A percentile compares a stretch with the other conserved stretches of the same genome.
Evolutionary conservation across 1,140 invertebrate species (phyloP).

Genomic region (Danaus plexippus): DNA sequence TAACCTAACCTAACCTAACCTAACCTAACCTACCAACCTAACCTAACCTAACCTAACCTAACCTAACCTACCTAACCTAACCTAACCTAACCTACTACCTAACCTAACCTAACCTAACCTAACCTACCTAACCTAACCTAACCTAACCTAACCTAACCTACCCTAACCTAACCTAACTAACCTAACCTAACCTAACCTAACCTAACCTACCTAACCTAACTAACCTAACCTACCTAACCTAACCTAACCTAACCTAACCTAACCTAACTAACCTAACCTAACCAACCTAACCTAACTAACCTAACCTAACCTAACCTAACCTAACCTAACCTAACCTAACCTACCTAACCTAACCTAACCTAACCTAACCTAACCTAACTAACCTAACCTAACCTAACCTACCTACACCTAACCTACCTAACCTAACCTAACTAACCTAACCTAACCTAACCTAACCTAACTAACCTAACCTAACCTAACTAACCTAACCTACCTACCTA

Average conservation of each 20-base stretch:
- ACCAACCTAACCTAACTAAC: conserved; percentile 6
- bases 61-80: too few species aligned
- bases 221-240: too few species aligned
- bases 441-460: conserved; percentile 12
- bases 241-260: conserved; percentile 6
- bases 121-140: too few species aligned
- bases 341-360: too few species aligned
- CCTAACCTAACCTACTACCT: conserved; percentile 6
- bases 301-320: conserved; percentile 3
- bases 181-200: too few species aligned
- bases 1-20: conserved; percentile 6
- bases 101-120: conserved; percentile 6
- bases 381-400: conserved; percentile 12
- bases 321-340: conserved; percentile 7
- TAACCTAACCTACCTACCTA: conserved; percentile 13
- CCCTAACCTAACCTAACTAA: too few species aligned
- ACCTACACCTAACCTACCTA: conserved; percentile 10
- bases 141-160: too few species aligned
- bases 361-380: conserved; percentile 6
- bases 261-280: conserved; percentile 6
- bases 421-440: conserved; percentile 13
- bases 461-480: conserved; percentile 12
- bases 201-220: too few species aligned
- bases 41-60: too few species aligned
- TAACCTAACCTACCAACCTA: too few species aligned